Conservation (phyloP, 2,888 invertebrate genomes). For the Caenorhabditis parvicauda region DNA sequence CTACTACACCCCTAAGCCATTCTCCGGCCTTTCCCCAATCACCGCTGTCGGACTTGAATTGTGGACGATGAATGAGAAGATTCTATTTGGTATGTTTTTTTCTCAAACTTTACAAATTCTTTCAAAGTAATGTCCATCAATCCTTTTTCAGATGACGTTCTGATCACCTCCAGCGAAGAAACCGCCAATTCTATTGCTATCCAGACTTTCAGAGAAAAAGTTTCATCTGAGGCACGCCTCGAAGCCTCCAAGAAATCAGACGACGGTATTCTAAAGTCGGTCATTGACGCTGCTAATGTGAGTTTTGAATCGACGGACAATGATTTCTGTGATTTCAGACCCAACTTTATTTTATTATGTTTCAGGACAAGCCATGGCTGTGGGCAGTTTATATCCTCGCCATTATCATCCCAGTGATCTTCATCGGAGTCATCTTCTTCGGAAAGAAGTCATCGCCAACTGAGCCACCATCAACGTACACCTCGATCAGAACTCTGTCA, state of each 20-base stretch:
- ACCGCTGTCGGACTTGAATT: slow-evolving; percentile 87
- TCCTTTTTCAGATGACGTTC: slow-evolving; percentile 71
- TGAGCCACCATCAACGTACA: too few species aligned
- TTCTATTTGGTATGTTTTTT: slow-evolving; percentile 77
- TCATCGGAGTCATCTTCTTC: slow-evolving; percentile 81
- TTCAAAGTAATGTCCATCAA: too few species aligned
- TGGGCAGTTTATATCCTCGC: slow-evolving; percentile 82
- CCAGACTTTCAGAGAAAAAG: slow-evolving; percentile 81
- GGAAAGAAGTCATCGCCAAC: slow-evolving; percentile 46
- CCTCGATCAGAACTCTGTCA: too few species aligned
- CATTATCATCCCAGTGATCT: slow-evolving; percentile 77
- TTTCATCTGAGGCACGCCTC: slow-evolving; percentile 60
- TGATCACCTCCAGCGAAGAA: slow-evolving; percentile 80
- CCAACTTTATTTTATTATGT: not conserved
- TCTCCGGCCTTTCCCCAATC: slow-evolving; percentile 47
- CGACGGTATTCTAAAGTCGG: slow-evolving; percentile 33
- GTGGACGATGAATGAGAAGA: slow-evolving; percentile 94
- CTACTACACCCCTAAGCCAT: slow-evolving; percentile 87
- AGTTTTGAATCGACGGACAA: too few species aligned
- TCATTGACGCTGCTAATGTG: slow-evolving; percentile 48
- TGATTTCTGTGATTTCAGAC: too few species aligned
- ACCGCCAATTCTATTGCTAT: slow-evolving; percentile 79
- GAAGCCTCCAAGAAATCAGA: slow-evolving; percentile 25
- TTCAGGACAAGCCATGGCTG: slow-evolving; percentile 80
- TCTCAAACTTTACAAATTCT: not conserved